These are phyloP conservation scores for Mormoops blainvillei DNA, from an alignment of 2,113 vertebrate species.

Conservation along the genomic window DNA sequence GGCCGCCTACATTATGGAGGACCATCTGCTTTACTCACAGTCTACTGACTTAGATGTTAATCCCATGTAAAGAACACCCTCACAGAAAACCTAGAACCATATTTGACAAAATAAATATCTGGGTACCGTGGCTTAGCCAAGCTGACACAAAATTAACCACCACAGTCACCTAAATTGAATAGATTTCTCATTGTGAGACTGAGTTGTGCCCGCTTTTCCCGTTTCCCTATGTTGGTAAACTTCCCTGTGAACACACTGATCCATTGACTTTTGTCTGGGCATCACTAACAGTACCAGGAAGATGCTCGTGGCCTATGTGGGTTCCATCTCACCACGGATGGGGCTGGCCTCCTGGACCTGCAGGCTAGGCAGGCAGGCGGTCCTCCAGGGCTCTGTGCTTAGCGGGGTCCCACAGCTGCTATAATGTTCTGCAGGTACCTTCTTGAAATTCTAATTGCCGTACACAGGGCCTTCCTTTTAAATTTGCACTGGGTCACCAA, in stretches of 20 bases:
- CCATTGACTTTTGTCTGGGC: not conserved
- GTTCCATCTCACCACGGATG: accelerated
- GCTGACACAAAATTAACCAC: not conserved
- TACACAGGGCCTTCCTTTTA: not conserved
- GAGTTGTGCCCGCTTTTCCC: not conserved
- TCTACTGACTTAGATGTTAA: not conserved
- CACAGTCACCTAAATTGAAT: not conserved
- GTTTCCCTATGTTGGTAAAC: not conserved
- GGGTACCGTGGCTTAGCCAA: not conserved
- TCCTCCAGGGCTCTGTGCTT: not conserved
- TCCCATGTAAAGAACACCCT: not conserved
- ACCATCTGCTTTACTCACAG: not conserved
- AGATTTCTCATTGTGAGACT: not conserved
- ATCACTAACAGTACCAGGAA: not conserved
- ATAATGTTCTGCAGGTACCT: not conserved
- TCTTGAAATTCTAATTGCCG: not conserved
- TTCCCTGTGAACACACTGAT: not conserved
- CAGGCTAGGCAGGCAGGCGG: too few relatives aligned
- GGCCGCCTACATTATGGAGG: not conserved
- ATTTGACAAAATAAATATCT: not conserved
- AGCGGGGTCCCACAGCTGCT: not conserved
- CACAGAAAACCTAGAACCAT: not conserved
- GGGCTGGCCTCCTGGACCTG: not conserved
- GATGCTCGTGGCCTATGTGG: not conserved
- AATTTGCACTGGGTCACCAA: not conserved